Evolutionary conservation across 2,888 invertebrate genomes (phyloP), one percentile per base, ranked within the genome.

Genomic region (Caenorhabditis afra): DNA sequence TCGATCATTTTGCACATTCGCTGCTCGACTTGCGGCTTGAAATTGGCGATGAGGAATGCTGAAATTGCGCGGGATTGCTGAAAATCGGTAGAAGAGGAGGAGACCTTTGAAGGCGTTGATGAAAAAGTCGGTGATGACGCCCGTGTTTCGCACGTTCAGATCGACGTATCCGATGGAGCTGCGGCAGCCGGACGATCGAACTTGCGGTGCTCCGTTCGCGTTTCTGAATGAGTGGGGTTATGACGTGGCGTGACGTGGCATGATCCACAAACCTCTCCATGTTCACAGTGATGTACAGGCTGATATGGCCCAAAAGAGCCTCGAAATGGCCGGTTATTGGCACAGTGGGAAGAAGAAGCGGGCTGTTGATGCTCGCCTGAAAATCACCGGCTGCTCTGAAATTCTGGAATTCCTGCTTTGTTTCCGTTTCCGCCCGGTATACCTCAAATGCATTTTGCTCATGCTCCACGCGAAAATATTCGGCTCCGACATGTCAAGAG

Each of bases 1-100:
- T 89, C 87, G 55, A 89, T 89, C 89, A 90, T 90, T 71, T 83
- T 82, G 66, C 89, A 89, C 88, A 89, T 90, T 61, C 86, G 71
- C 61, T 86, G 86, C 68, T 89, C 89, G 12, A 89, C 89, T 83
- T 87, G 90, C 41, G 89, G 89, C 73, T 89, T 89, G 84, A 88
- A 89, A 52, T 90, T 84, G 5, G 78, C 86, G 59, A 90, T 89
- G 8, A 89, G 53, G 53, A 89, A 89, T 23, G 88, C 89, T 87
- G 45, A 53, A 79, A 66, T 8, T 41, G 41, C 14, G 37, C 37
- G 5, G 20, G 20, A n/a, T n/a, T n/a, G n/a, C n/a, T 85, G 47
- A 41, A 67, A 62, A 20, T 11, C 7, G 37, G 14, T 8, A 49
- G 18, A n/a, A n/a, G n/a, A n/a, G n/a, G n/a, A n/a, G n/a, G n/a